Percentiles rank a stretch among this genome's conserved stretches.
Evolutionary conservation across 2,888 invertebrate genomes (phyloP).

Genomic region (Chrysolina americana): DNA sequence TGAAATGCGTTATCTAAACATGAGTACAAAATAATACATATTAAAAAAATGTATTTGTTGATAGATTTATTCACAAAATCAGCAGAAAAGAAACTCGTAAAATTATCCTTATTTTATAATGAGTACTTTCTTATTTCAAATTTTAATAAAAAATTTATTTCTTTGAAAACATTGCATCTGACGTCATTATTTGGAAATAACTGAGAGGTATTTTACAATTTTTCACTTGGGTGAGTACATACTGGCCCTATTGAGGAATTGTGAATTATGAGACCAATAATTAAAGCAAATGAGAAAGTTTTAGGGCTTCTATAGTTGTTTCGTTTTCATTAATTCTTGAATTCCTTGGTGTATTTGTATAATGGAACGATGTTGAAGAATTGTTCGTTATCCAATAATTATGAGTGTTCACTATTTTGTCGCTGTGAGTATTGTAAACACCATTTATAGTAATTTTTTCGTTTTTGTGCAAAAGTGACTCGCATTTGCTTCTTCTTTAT

Average conservation of each 20-base stretch:
- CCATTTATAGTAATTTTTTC: too few species aligned
- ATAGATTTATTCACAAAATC: slow-evolving; percentile 38
- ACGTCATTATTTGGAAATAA: background rate
- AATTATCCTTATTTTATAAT: slow-evolving; percentile 39
- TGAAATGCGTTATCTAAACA: slow-evolving; percentile 43
- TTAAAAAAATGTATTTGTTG: slow-evolving; percentile 38
- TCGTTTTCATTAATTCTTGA: too few species aligned
- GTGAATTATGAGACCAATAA: too few species aligned
- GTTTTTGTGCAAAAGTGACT: too few species aligned
- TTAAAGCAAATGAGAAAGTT: too few species aligned
- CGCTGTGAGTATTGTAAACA: too few species aligned
- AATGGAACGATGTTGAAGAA: too few species aligned
- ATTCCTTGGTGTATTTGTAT: too few species aligned
- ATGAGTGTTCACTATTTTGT: too few species aligned
- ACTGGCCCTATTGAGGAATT: background rate
- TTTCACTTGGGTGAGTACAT: background rate
- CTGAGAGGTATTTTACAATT: background rate
- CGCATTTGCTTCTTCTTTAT: too few species aligned
- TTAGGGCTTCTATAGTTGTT: too few species aligned
- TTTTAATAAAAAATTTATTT: background rate
- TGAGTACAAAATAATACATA: slow-evolving; percentile 50
- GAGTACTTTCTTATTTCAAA: slow-evolving; percentile 16
- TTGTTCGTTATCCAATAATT: too few species aligned
- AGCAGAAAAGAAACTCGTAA: slow-evolving; percentile 15
- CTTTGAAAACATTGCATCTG: background rate